phyloP scores from a whole-genome alignment of 1,140 invertebrate genomes.

The Eupristina koningsbergeri region DNA sequence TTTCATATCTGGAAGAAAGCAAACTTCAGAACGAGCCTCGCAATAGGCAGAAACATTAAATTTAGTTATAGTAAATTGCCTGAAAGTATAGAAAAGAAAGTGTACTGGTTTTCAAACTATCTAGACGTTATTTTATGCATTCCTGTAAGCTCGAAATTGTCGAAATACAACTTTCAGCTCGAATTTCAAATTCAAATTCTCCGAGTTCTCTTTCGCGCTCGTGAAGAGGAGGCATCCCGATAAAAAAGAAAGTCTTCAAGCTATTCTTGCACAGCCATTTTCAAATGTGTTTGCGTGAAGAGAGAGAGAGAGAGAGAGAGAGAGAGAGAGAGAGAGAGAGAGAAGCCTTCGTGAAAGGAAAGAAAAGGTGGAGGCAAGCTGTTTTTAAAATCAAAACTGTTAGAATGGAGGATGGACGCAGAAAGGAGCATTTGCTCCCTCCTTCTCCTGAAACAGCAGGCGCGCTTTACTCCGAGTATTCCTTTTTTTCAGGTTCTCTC shows the following conservation, averaged over 20 bases:
- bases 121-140: not conserved
- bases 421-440: slow-evolving; percentile 42
- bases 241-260: slow-evolving; percentile 22
- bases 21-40: too few species aligned
- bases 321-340: too few species aligned
- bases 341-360: not conserved
- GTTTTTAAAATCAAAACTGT: slow-evolving; percentile 61
- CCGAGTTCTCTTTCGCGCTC: not conserved
- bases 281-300: slow-evolving; percentile 51
- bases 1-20: too few species aligned
- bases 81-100: not conserved
- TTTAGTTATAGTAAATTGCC: not conserved
- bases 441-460: slow-evolving; percentile 1
- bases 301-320: too few species aligned
- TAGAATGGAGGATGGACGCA: slow-evolving; percentile 52
- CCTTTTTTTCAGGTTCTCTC: not conserved
- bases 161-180: not conserved
- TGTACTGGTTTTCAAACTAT: not conserved
- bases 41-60: slow-evolving; percentile 17
- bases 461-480: not conserved
- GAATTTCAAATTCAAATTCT: slow-evolving; percentile 27
- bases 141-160: too few species aligned
- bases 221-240: not conserved
- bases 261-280: slow-evolving; percentile 65
- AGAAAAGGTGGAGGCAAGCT: slow-evolving; percentile 54